Evolutionary conservation across 2,797 vertebrate species (phyloP).

Genomic region (Smutsia gigantea): DNA sequence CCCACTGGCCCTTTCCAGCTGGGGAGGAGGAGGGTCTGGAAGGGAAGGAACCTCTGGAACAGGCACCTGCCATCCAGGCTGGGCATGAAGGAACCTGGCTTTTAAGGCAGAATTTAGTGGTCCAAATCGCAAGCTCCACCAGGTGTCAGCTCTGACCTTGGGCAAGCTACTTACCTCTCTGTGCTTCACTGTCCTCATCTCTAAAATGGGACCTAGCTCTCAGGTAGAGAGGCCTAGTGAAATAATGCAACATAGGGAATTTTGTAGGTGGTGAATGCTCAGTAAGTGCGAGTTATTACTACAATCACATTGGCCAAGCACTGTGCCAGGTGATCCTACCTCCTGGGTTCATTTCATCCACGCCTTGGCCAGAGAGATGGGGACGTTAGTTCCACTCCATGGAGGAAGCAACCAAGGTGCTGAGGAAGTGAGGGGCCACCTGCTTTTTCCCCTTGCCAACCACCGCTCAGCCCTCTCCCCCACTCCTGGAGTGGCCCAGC

Average conservation of each 20-base stretch:
- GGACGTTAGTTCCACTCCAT: neutral
- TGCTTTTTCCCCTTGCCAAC: neutral
- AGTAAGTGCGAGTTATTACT: neutral
- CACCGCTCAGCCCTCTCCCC: neutral
- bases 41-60: neutral
- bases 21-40: neutral
- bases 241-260: neutral
- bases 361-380: neutral
- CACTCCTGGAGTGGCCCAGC: neutral
- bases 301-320: fast-evolving
- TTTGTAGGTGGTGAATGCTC: neutral
- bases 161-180: neutral
- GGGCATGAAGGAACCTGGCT: neutral
- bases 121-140: neutral
- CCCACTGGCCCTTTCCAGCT: neutral
- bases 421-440: neutral
- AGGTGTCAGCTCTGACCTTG: neutral
- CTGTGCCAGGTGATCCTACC: neutral
- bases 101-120: neutral
- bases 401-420: neutral
- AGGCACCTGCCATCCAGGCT: neutral
- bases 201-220: neutral
- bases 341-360: neutral
- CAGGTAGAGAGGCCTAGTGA: neutral
- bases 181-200: neutral